A percentile compares a stretch with the other conserved stretches of the same genome.
phyloP scores from a whole-genome alignment of 23 tunicate species.

The Aplidium turbinatum region DNA sequence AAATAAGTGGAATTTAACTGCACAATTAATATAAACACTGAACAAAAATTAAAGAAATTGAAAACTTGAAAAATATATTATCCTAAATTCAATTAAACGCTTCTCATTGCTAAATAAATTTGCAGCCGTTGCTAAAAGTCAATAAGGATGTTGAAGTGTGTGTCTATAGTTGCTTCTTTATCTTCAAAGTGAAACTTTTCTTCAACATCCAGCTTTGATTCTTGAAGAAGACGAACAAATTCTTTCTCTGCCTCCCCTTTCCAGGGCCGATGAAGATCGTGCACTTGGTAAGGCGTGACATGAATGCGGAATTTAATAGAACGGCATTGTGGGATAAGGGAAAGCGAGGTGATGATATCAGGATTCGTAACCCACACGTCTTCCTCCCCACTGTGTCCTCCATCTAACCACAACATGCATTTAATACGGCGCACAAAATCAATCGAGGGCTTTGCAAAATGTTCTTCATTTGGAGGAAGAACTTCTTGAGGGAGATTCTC shows the following conservation, averaged over 20 bases:
- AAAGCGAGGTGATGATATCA: slow-evolving; percentile 33
- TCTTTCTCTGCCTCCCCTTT: slow-evolving; percentile 69
- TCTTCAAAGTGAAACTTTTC: slow-evolving; percentile 67
- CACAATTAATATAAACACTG: no score
- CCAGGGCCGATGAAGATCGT: slow-evolving; percentile 70
- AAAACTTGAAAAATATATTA: no score
- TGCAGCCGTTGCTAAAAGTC: no score
- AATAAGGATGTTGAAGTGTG: slow-evolving; percentile 33
- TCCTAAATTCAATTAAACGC: no score
- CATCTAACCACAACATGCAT: slow-evolving; percentile 76
- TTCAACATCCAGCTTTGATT: slow-evolving; percentile 25
- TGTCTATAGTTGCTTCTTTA: slow-evolving; percentile 28
- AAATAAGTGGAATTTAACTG: no score
- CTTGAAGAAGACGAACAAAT: slow-evolving; percentile 45
- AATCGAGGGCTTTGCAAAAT: background rate
- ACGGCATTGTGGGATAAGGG: background rate
- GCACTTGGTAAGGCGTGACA: slow-evolving; percentile 79
- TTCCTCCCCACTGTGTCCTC: slow-evolving; percentile 91
- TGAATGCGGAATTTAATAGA: slow-evolving; percentile 43
- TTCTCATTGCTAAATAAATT: no score
- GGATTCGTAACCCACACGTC: slow-evolving; percentile 67
- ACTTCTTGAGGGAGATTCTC: no score
- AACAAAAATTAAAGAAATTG: no score
- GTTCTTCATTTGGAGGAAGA: background rate
- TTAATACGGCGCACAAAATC: slow-evolving; percentile 38